A percentile compares a stretch with the other conserved stretches of the same genome.
These are phyloP conservation scores for Anoplopoma fimbria DNA, from an alignment of 2,113 vertebrate genomes.

Conservation along the genomic window DNA sequence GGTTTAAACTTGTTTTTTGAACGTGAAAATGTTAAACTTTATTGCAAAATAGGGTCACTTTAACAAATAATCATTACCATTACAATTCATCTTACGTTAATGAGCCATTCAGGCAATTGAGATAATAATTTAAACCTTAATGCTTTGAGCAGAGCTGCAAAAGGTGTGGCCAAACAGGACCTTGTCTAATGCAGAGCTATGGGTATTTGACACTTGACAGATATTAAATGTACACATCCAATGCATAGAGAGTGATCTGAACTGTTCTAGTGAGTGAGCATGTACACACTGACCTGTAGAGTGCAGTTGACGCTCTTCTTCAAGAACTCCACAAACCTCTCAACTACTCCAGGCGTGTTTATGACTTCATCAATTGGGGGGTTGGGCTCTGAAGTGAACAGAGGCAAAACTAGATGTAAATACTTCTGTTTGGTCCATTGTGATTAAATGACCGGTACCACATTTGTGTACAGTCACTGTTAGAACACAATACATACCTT, in stretches of 20 bases:
- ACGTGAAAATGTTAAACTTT: neutral
- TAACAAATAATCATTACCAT: neutral
- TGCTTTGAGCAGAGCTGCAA: neutral
- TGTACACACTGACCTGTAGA: conserved; percentile 88
- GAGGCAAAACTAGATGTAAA: neutral
- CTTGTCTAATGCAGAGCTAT: neutral
- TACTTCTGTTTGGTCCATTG: neutral
- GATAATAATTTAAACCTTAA: neutral
- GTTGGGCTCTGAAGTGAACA: conserved; percentile 92
- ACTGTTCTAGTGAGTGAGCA: neutral
- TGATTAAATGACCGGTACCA: neutral
- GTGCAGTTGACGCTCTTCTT: conserved; percentile 95
- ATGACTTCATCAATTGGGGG: conserved; percentile 99
- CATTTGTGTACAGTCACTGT: neutral
- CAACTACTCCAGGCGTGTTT: conserved; percentile 93
- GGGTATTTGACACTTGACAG: neutral
- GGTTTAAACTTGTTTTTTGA: neutral
- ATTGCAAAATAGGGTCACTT: neutral
- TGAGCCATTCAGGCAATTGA: neutral
- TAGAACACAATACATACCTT: conserved; percentile 84
- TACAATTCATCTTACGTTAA: neutral
- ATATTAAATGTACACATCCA: neutral
- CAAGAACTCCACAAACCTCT: conserved; percentile 96
- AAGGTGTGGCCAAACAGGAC: neutral
- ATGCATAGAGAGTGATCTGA: neutral